These are phyloP conservation scores for Myotis pilosus DNA, from an alignment of 2,797 vertebrate species.

Conservation along the genomic window DNA sequence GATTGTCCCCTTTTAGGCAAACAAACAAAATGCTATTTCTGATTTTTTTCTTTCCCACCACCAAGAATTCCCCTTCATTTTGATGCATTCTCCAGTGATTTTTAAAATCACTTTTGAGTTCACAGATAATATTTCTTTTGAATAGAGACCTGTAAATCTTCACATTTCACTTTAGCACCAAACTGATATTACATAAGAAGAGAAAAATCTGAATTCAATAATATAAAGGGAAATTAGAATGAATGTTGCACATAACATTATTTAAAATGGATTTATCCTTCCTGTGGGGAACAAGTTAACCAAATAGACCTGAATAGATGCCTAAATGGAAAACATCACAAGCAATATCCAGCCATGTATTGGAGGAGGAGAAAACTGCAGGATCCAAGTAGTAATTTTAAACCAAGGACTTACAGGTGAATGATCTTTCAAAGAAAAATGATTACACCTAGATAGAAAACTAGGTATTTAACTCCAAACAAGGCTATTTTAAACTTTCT, in stretches of 20 bases:
- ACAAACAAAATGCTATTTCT: neutral
- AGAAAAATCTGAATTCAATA: conserved; percentile 13
- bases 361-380: conserved; percentile 27
- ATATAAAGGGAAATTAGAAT: conserved; percentile 36
- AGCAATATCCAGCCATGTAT: neutral
- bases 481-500: conserved; percentile 32
- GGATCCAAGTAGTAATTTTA: conserved; percentile 34
- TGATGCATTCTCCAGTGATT: neutral
- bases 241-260: neutral
- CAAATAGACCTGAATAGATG: conserved; percentile 27
- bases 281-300: conserved; percentile 31
- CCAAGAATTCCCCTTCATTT: neutral
- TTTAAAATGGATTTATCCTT: conserved; percentile 38
- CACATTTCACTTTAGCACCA: conserved; percentile 22
- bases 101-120: neutral
- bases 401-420: conserved; percentile 38
- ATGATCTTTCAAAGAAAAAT: conserved; percentile 38
- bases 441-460: conserved; percentile 7
- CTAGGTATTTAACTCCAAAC: conserved; percentile 12
- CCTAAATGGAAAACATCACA: conserved; percentile 24
- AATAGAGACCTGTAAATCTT: conserved; percentile 12
- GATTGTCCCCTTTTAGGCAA: neutral
- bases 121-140: conserved; percentile 4
- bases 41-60: neutral
- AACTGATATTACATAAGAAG: conserved; percentile 19